These are phyloP conservation scores for Apostichopus leukothele DNA, from an alignment of 53 echinoderm and acorn worm species.

Conservation along the genomic window DNA sequence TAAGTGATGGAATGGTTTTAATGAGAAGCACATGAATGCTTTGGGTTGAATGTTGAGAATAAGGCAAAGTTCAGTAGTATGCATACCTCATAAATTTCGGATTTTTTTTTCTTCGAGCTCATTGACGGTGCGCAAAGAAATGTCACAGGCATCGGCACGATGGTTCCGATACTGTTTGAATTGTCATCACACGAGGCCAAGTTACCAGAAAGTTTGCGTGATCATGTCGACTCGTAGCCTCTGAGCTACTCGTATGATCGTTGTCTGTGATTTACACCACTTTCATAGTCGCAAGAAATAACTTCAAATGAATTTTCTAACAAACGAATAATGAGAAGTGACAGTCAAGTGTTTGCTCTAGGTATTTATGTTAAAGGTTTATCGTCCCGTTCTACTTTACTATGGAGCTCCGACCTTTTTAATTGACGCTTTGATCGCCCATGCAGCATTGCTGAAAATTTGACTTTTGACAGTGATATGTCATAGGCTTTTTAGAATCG, in stretches of 20 bases:
- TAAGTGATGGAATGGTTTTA: no score
- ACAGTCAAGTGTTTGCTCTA: not conserved
- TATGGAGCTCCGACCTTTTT: not conserved
- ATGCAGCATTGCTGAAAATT: not conserved
- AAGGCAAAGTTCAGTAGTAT: not conserved
- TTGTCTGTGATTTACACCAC: not conserved
- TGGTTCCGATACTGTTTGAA: not conserved
- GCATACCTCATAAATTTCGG: not conserved
- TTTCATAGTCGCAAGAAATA: not conserved
- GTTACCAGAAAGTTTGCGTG: no score
- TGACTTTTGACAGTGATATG: not conserved
- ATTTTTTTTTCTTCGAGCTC: not conserved
- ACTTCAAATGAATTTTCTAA: not conserved
- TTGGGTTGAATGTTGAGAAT: not conserved
- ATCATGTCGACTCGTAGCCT: no score
- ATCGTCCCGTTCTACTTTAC: not conserved
- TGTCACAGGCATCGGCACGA: not conserved
- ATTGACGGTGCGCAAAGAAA: not conserved
- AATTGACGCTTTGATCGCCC: not conserved
- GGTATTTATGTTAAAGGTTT: slow-evolving; percentile 11
- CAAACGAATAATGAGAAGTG: not conserved
- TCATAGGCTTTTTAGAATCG: not conserved
- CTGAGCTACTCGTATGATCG: not conserved
- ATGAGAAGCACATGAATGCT: no score
- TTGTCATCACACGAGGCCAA: not conserved